These are phyloP conservation scores for Brachionus manjavacas DNA, from an alignment of 1,140 invertebrate genomes.

Conservation along the genomic window DNA sequence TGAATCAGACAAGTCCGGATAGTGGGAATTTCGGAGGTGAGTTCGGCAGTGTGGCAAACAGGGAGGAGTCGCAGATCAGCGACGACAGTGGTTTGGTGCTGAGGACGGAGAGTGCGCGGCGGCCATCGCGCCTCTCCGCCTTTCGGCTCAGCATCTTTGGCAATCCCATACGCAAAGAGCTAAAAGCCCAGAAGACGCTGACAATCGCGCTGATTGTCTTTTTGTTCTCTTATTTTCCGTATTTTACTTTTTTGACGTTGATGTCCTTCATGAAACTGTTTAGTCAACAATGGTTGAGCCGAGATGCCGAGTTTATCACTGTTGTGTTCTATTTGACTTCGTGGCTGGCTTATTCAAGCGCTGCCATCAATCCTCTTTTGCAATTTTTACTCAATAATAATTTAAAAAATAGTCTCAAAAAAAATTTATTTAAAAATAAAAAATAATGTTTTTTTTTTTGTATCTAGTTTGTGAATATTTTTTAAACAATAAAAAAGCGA, in stretches of 20 bases:
- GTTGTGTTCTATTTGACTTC: not conserved
- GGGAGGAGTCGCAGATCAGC: not conserved
- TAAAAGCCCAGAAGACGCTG: constrained; percentile 32
- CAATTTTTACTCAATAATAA: constrained; percentile 35
- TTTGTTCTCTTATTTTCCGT: constrained; percentile 29
- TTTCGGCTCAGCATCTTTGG: constrained; percentile 10
- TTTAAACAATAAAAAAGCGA: no score
- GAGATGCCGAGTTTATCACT: not conserved
- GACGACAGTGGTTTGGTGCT: not conserved
- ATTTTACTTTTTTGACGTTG: constrained; percentile 25
- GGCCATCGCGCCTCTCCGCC: not conserved
- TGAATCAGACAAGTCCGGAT: not conserved
- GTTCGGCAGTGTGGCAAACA: not conserved
- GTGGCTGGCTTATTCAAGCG: constrained; percentile 24
- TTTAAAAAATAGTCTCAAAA: constrained; percentile 21
- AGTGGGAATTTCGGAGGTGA: not conserved
- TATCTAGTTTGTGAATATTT: not conserved
- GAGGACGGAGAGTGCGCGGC: not conserved
- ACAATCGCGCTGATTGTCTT: constrained; percentile 24
- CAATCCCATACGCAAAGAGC: constrained; percentile 26
- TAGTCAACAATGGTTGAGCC: not conserved
- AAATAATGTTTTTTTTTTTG: not conserved
- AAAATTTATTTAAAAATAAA: not conserved
- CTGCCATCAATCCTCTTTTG: constrained; percentile 23
- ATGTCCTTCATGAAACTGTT: not conserved